These are phyloP conservation scores for Misgurnus anguillicaudatus DNA, from an alignment of 2,113 vertebrate species.

Conservation along the genomic window DNA sequence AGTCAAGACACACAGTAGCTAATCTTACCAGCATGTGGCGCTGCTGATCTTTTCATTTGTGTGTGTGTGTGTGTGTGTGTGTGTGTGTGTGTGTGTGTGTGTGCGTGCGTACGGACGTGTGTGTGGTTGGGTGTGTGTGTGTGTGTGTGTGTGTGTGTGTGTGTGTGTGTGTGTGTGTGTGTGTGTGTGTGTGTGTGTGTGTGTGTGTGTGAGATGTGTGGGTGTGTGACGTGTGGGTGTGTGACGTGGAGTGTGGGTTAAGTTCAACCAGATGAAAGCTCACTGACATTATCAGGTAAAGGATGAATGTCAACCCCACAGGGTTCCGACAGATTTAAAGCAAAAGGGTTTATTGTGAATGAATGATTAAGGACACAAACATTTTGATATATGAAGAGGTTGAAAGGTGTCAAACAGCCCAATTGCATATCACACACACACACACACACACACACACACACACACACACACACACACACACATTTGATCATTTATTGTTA, in stretches of 20 bases:
- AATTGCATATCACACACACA: neutral
- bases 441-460: too few species aligned
- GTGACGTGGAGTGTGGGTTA: neutral
- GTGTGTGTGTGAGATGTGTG: neutral
- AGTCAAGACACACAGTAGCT: neutral
- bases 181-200: neutral
- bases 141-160: neutral
- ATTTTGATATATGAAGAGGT: neutral
- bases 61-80: neutral
- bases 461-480: too few species aligned
- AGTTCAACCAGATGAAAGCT: conserved; percentile 1
- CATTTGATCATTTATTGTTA: too few species aligned
- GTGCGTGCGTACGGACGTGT: neutral
- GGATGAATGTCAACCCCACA: neutral
- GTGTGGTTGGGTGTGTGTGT: neutral
- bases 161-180: neutral
- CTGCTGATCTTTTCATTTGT: neutral
- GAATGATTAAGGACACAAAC: neutral
- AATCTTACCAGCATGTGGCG: neutral
- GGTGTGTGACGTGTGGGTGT: neutral
- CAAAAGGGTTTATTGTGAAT: neutral
- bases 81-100: neutral
- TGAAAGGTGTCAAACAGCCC: conserved; percentile 10
- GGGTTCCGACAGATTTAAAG: neutral
- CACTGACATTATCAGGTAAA: neutral